Conservation (phyloP, 64 coral and sea anemone genomes). For the Montipora capricornis region DNA sequence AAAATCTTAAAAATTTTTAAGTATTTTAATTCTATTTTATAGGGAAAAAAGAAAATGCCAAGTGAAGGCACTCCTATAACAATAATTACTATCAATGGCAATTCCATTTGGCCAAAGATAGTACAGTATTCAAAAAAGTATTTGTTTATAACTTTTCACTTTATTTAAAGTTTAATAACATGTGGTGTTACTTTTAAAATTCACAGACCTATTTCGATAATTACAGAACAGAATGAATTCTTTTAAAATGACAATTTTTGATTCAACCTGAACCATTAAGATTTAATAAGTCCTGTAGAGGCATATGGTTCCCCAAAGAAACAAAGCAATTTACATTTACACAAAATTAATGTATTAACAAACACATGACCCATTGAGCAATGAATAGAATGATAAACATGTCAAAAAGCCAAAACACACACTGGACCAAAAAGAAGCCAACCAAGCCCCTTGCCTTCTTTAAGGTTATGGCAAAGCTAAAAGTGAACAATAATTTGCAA, state of each 20-base stretch:
- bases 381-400: neutral
- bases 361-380: neutral
- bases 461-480: neutral
- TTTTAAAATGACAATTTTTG: neutral
- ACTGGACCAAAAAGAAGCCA: neutral
- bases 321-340: neutral
- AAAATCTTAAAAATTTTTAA: neutral
- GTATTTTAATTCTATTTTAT: neutral
- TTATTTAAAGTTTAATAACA: conserved; percentile 25
- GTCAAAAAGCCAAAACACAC: neutral
- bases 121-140: neutral
- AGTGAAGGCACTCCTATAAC: too few species aligned
- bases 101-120: neutral
- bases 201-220: neutral
- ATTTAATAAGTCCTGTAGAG: neutral
- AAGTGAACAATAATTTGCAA: neutral
- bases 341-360: neutral
- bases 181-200: neutral
- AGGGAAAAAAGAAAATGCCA: neutral
- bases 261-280: neutral
- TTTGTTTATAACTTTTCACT: neutral
- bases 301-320: neutral
- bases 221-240: neutral
- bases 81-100: too few species aligned
- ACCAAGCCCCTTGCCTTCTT: neutral